Base-by-base conservation (phyloP, 2,888 invertebrate genomes). In the Drosophila affinis region DNA sequence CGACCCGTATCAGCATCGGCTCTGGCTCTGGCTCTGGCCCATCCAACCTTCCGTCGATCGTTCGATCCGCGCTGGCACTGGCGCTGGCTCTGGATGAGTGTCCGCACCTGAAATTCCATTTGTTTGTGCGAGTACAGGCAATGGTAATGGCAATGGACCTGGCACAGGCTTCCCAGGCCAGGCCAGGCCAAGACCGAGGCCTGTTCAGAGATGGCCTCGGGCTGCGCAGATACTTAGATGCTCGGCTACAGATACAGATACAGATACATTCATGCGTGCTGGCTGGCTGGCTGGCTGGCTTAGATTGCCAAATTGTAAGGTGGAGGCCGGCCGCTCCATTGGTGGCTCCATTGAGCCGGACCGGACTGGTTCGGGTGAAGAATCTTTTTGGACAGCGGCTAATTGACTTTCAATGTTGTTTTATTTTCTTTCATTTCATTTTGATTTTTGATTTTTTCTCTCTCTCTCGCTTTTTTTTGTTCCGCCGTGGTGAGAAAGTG, bases 391-490 rank as follows among this genome's bases (percentile, higher is more conserved):
- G 79, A 71, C 76, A 70, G 70, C 75, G 62, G 86, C 83, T 84
- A 84, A 84, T 84, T 84, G 83, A 84, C 86, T 84, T 84, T 87
- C 83, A 85, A 73, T 84, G 83, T 87, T 83, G 48, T 67, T 67
- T 67, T 27, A 44, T 67, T 67, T 67, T 65, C 48, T 48, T 65
- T 64, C 54, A 67, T 68, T 29, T 29, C 27, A 27, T 27, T 51
- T 27, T 9, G 9, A 29, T 29, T 68, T 68, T 56, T 55, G 47
- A 32, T 55, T 46, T 47, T 54, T 24, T 58, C 9, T 58, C 51
- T 54, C 12, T 24, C 45, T 12, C n/a, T 69, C 48, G 9, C 54
- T 18, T 14, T 57, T 34, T 12, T 7, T 17, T 12, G 7, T 17
- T 47, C 24, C 56, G 72, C 39, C 49, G 46, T 32, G 69, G 70